These are phyloP conservation scores for Drosophila seclusa DNA, from an alignment of 2,888 invertebrate genomes.

Conservation along the genomic window DNA sequence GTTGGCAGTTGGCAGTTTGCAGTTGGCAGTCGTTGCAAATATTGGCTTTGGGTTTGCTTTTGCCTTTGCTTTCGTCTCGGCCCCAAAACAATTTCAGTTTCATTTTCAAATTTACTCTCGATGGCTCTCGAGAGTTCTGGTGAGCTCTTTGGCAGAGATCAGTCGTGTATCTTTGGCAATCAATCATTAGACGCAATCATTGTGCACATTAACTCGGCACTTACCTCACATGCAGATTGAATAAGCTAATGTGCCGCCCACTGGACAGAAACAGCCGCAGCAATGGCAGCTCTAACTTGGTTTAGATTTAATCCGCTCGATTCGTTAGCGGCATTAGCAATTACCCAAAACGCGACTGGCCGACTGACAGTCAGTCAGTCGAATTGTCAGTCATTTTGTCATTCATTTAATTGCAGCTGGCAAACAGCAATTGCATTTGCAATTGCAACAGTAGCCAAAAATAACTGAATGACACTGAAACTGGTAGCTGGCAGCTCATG, in stretches of 20 bases:
- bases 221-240: slow-evolving; percentile 65
- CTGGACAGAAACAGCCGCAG: slow-evolving; percentile 56
- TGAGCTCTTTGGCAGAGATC: slow-evolving; percentile 20
- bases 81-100: slow-evolving; percentile 68
- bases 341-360: slow-evolving; percentile 65
- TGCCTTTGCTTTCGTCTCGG: slow-evolving; percentile 15
- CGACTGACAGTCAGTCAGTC: slow-evolving; percentile 44
- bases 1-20: slow-evolving; percentile 43
- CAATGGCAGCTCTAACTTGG: slow-evolving; percentile 20
- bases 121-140: slow-evolving; percentile 26
- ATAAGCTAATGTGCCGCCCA: slow-evolving; percentile 77
- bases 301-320: slow-evolving; percentile 47
- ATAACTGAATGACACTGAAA: slow-evolving; percentile 45
- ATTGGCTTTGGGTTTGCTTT: slow-evolving; percentile 19
- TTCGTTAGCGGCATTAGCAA: slow-evolving; percentile 80
- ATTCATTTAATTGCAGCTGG: slow-evolving; percentile 77
- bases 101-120: slow-evolving; percentile 72
- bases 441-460: slow-evolving; percentile 43
- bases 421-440: slow-evolving; percentile 30
- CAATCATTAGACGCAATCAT: slow-evolving; percentile 78
- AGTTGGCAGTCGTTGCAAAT: slow-evolving; percentile 16
- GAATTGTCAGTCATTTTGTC: slow-evolving; percentile 79
- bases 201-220: slow-evolving; percentile 74
- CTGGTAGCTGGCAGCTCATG: slow-evolving; percentile 42
- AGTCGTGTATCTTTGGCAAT: slow-evolving; percentile 70